Evolutionary conservation across 2,888 invertebrate species (phyloP).

Genomic region (Stictocephala bisonia): DNA sequence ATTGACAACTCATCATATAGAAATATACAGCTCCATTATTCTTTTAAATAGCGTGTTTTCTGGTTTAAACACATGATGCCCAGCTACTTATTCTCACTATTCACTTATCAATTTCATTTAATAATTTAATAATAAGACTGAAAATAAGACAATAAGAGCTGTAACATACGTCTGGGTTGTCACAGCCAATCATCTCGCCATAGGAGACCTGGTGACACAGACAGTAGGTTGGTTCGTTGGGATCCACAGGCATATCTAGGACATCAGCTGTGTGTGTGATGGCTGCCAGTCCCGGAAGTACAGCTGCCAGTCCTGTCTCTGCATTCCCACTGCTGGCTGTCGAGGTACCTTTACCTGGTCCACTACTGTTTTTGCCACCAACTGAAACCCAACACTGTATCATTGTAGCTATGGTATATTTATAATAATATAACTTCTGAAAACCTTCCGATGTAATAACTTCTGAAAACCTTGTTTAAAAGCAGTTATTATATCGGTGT

Average conservation of each 20-base stretch:
- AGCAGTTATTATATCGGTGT: no score
- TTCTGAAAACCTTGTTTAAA: neutral
- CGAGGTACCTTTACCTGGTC: conserved; percentile 63
- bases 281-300: conserved; percentile 66
- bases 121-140: no score
- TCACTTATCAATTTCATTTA: no score
- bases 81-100: no score
- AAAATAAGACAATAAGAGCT: no score
- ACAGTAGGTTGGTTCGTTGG: conserved; percentile 98
- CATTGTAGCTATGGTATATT: no score
- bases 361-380: conserved; percentile 55
- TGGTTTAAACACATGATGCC: no score
- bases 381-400: no score
- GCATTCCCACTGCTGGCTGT: conserved; percentile 60
- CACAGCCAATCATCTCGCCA: conserved; percentile 97
- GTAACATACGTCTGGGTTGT: conserved; percentile 83
- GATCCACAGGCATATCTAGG: conserved; percentile 92
- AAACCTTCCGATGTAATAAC: conserved; percentile 44
- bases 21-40: no score
- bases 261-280: conserved; percentile 90
- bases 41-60: no score
- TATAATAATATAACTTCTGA: no score
- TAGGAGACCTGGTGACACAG: conserved; percentile 97
- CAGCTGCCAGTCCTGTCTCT: conserved; percentile 45
- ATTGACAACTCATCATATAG: no score